These are phyloP conservation scores for Lota lota DNA, from an alignment of 2,113 vertebrate species.

Conservation along the genomic window DNA sequence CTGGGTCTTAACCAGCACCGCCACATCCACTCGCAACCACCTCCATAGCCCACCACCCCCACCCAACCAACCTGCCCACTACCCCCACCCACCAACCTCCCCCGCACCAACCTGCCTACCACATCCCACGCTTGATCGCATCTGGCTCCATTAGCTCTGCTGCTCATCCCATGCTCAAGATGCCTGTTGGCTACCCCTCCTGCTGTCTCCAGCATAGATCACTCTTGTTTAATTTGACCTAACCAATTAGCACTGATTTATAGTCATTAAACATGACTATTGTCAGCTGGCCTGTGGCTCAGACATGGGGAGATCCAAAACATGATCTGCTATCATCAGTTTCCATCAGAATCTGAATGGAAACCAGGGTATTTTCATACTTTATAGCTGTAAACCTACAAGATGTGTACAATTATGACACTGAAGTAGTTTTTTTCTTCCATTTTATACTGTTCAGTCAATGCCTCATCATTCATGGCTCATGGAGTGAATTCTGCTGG, in stretches of 20 bases:
- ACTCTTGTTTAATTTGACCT: not conserved
- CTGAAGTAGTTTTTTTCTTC: not conserved
- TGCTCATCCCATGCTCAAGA: not conserved
- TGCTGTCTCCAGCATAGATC: constrained; percentile 49
- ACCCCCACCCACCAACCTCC: constrained; percentile 12
- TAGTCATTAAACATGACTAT: too few species aligned
- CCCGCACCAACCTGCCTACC: constrained; percentile 26
- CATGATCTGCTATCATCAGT: not conserved
- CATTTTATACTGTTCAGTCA: not conserved
- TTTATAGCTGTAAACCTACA: too few species aligned
- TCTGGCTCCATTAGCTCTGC: not conserved
- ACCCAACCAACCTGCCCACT: constrained; percentile 9
- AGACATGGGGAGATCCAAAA: not conserved
- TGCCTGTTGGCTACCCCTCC: constrained; percentile 13
- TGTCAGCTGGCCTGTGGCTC: too few species aligned
- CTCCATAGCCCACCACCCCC: not conserved
- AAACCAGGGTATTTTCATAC: too few species aligned
- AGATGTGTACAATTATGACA: too few species aligned
- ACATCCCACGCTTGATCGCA: not conserved
- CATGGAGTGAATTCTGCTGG: constrained; percentile 40
- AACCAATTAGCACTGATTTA: not conserved
- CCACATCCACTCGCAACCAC: constrained; percentile 26
- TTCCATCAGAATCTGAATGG: too few species aligned
- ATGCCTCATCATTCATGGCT: not conserved
- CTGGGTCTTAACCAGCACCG: constrained; percentile 59